phyloP scores from a whole-genome alignment of 2,113 vertebrate genomes.

The Campylorhamphus procurvoides region DNA sequence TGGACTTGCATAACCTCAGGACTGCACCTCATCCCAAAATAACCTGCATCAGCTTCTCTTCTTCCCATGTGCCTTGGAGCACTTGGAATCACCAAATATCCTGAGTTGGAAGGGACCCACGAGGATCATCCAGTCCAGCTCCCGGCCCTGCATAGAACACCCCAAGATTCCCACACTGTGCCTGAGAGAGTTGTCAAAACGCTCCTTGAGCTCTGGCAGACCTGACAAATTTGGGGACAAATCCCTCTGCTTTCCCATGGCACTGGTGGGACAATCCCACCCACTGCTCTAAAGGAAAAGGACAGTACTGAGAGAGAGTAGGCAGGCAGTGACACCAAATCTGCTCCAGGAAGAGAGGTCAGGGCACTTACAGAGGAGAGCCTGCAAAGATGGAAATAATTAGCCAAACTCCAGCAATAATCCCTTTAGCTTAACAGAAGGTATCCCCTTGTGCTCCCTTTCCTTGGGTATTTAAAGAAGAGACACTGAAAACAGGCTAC shows the following conservation, averaged over 20 bases:
- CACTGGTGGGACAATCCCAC: rapidly evolving
- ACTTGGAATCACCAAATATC: rapidly evolving
- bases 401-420: neutral
- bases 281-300: neutral
- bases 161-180: neutral
- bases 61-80: rapidly evolving
- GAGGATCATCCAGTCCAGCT: rapidly evolving
- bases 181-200: neutral
- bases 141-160: neutral
- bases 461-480: neutral
- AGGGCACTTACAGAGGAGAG: neutral
- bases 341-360: neutral
- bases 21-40: neutral
- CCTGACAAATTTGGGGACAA: neutral
- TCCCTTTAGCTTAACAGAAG: neutral
- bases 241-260: neutral
- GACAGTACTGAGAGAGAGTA: neutral
- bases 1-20: no score
- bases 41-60: neutral
- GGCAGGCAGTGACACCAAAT: neutral
- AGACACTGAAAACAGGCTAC: neutral
- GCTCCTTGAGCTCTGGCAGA: neutral
- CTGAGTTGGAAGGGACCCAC: neutral
- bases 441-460: neutral
- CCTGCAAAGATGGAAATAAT: constrained; percentile 23